phyloP scores from a whole-genome alignment of 2,797 vertebrate genomes.

The Acrossocheilus fasciatus region DNA sequence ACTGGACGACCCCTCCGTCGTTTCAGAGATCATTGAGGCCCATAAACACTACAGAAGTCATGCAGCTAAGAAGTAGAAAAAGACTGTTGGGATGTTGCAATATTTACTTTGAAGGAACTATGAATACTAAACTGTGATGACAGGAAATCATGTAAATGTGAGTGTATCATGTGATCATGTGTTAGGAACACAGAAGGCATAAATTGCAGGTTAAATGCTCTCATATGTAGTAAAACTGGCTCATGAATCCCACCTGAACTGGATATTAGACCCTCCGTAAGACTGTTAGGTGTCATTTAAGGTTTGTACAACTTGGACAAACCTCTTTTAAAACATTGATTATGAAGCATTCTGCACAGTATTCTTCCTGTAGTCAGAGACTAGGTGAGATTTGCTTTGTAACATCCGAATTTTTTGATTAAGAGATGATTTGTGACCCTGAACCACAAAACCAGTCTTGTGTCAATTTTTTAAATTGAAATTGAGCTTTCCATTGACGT shows the following conservation, averaged over 20 bases:
- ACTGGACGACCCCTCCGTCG: constrained; percentile 87
- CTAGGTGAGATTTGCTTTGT: not conserved
- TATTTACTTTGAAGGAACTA: not conserved
- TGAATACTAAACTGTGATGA: constrained; percentile 27
- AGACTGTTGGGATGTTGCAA: constrained; percentile 7
- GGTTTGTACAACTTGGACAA: not conserved
- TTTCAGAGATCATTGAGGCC: constrained; percentile 85
- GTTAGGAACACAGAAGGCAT: not conserved
- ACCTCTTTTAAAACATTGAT: not conserved
- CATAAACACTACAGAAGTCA: constrained; percentile 77
- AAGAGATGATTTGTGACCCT: not conserved
- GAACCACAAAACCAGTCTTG: no score
- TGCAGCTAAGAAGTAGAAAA: constrained; percentile 27
- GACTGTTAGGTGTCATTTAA: not conserved
- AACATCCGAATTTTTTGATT: not conserved
- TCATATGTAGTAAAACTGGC: not conserved
- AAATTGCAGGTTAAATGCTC: not conserved
- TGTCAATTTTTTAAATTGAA: no score
- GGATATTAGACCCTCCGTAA: not conserved
- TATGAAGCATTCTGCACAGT: not conserved
- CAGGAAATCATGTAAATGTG: constrained; percentile 1
- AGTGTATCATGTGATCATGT: not conserved
- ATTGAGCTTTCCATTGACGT: no score
- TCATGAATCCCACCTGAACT: not conserved
- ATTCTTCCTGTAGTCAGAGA: not conserved